Evolutionary conservation across 2,888 invertebrate species (phyloP).

Genomic region (Cataglyphis albicans): DNA sequence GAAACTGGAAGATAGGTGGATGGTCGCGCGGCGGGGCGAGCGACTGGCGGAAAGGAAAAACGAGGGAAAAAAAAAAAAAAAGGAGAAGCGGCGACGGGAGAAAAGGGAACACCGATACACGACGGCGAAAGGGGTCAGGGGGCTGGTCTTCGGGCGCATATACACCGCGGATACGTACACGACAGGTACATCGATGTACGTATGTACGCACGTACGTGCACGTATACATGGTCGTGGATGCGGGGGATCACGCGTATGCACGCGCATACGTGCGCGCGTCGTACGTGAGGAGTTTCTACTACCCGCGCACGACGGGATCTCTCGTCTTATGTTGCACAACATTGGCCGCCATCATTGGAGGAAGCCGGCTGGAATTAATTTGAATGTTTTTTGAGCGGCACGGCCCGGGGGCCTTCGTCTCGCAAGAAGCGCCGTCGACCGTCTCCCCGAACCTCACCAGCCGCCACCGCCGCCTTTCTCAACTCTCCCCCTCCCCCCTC

Average conservation of each 20-base stretch:
- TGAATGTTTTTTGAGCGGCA: constrained; percentile 84
- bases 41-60: constrained; percentile 46
- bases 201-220: constrained; percentile 24
- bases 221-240: constrained; percentile 23
- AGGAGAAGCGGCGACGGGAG: constrained; percentile 31
- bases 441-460: constrained; percentile 58
- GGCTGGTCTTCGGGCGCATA: constrained; percentile 69
- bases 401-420: constrained; percentile 80
- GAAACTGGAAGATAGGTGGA: constrained; percentile 66
- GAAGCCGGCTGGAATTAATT: constrained; percentile 83
- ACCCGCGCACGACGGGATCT: constrained; percentile 55
- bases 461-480: constrained; percentile 66
- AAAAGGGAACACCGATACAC: constrained; percentile 62
- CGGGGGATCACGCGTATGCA: constrained; percentile 45
- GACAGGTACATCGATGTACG: constrained; percentile 67
- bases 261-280: constrained; percentile 33
- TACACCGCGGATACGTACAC: constrained; percentile 66
- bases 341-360: constrained; percentile 84
- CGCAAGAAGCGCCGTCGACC: constrained; percentile 75
- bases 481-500: constrained; percentile 62
- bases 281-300: constrained; percentile 56
- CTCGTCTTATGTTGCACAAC: constrained; percentile 81
- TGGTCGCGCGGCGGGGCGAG: constrained; percentile 53
- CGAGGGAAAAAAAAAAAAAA: constrained; percentile 41
- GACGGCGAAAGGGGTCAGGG: constrained; percentile 54